A percentile compares a stretch with the other conserved stretches of the same genome.
These are phyloP conservation scores for Papilio gigon DNA, from an alignment of 2,888 invertebrate genomes.

Conservation along the genomic window DNA sequence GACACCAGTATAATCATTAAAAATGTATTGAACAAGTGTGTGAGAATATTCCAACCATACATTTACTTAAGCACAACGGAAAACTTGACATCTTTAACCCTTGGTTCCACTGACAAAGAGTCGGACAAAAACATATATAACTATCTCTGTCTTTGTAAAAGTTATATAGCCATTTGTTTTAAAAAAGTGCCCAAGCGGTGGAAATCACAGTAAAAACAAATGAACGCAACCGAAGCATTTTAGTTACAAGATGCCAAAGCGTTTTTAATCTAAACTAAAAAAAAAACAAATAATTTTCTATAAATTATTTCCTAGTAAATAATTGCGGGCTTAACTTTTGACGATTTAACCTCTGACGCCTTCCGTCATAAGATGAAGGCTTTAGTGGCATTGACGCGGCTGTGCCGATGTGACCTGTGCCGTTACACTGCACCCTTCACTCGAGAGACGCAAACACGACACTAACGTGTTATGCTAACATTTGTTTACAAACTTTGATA, in stretches of 20 bases:
- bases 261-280: background rate
- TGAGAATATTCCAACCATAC: no score
- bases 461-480: slow-evolving; percentile 21
- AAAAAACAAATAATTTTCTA: background rate
- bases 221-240: no score
- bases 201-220: no score
- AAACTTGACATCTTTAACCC: no score
- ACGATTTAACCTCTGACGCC: slow-evolving; percentile 9
- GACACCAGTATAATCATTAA: no score
- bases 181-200: no score
- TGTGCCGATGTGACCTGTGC: slow-evolving; percentile 25
- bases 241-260: background rate
- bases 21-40: no score
- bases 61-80: no score
- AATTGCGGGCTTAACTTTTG: slow-evolving; percentile 1
- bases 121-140: no score
- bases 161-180: no score
- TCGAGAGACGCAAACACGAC: slow-evolving; percentile 29
- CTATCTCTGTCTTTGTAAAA: no score
- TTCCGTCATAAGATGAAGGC: slow-evolving; percentile 20
- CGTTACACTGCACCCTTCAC: slow-evolving; percentile 39
- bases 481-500: slow-evolving; percentile 14
- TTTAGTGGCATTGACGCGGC: slow-evolving; percentile 20
- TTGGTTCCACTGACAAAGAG: no score
- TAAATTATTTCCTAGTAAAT: slow-evolving; percentile 13